A percentile compares a stretch with the other conserved stretches of the same genome.
These are phyloP conservation scores for Cydia pomonella DNA, from an alignment of 1,140 invertebrate genomes.

Conservation along the genomic window DNA sequence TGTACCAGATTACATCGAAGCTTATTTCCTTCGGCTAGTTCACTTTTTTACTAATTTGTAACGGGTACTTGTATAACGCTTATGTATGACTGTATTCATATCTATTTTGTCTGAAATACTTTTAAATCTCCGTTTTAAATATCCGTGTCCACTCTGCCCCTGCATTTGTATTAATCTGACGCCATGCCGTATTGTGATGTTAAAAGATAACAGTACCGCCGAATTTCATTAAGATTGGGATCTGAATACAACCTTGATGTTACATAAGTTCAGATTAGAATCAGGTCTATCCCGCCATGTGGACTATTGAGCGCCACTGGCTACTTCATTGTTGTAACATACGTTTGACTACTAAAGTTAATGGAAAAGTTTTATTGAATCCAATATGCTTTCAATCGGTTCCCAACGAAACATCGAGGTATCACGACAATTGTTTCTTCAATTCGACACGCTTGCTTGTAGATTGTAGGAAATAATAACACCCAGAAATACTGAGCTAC, in stretches of 20 bases:
- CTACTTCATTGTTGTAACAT: neutral
- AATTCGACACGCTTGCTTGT: too few relatives aligned
- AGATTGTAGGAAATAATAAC: too few relatives aligned
- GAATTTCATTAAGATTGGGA: conserved; percentile 29
- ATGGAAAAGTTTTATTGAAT: too few relatives aligned
- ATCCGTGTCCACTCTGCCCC: neutral
- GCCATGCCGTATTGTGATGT: conserved; percentile 1
- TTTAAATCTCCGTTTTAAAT: neutral
- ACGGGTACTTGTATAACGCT: too few relatives aligned
- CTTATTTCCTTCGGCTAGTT: too few relatives aligned
- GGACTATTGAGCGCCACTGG: neutral
- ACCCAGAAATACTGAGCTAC: too few relatives aligned
- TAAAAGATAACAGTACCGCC: conserved; percentile 10
- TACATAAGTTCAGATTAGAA: conserved; percentile 3
- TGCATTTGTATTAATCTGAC: neutral
- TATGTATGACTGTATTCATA: neutral
- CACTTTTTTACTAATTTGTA: too few relatives aligned
- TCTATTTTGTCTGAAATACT: neutral
- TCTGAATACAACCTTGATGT: neutral
- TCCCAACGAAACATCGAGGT: too few relatives aligned
- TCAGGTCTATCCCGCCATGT: conserved; percentile 4
- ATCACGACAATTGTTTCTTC: too few relatives aligned
- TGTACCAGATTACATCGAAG: too few relatives aligned
- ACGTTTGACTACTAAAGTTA: too few relatives aligned
- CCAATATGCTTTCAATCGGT: too few relatives aligned